Base-by-base conservation (phyloP, 2,888 invertebrate species). In the Oscheius onirici region DNA sequence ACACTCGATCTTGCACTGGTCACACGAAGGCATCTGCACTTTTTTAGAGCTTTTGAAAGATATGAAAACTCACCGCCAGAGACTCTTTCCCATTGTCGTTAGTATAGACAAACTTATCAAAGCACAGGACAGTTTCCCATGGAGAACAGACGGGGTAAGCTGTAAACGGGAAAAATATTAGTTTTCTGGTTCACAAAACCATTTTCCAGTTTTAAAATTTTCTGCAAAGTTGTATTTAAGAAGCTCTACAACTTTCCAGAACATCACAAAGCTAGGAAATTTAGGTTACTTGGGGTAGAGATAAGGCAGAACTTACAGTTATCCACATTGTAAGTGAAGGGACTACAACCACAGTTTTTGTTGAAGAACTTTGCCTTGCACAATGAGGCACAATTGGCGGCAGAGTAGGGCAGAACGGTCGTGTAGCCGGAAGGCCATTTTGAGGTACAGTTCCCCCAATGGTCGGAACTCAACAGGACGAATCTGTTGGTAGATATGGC, bases 401-500 rank as follows among this genome's bases (percentile, higher is more conserved):
- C 24, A 5, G 78, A 73, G 55, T 80, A 82, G 5, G 77, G 72
- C 13, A 78, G 65, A 3, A 24, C 20, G 15, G 51, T 55, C 1
- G 44, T 40, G 52, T 82, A 79, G 28, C 68, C 69, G 8, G 54
- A 15, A 0, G 80, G 80, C 80, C 82, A 82, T 15, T 73, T 65
- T 24, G 74, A 65, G 11, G 79, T 74, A 67, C 83, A 82, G 69
- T 82, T 81, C 10, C 83, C 83, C 79, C 82, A 83, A 15, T 78
- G 54, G 10, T 61, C 63, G 3, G 76, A 70, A 20, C 74, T 67
- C 43, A 83, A 66, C 8, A 83, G 72, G 17, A 76, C 68, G 51
- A 75, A 79, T 55, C 54, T 73, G 11, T 74, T 71, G 43, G 74
- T 74, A 3, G 74, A 72, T 17, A 78, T 60, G 15, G 78, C 78